Conservation (phyloP, 2,888 invertebrate genomes). For the Zonitis immaculata region DNA sequence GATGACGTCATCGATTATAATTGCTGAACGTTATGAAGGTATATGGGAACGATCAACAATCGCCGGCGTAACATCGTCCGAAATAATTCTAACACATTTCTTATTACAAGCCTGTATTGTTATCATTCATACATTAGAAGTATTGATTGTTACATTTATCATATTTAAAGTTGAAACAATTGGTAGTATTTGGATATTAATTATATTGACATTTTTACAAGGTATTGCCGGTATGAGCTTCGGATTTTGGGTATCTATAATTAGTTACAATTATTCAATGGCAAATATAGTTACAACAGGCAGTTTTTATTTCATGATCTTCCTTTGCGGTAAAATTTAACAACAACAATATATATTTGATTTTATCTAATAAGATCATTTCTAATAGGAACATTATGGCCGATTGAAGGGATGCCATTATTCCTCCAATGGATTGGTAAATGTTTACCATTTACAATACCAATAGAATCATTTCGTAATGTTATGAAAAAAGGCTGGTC, state of each 20-base stretch:
- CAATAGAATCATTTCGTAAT: slow-evolving; percentile 70
- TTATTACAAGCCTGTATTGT: slow-evolving; percentile 70
- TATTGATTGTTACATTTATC: slow-evolving; percentile 59
- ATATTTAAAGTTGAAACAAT: slow-evolving; percentile 59
- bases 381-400: slow-evolving; percentile 61
- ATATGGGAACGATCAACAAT: slow-evolving; percentile 83
- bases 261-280: slow-evolving; percentile 71
- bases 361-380: background rate
- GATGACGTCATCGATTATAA: slow-evolving; percentile 76
- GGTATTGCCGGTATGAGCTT: slow-evolving; percentile 78
- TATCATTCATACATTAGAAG: slow-evolving; percentile 50
- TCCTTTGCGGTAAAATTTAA: slow-evolving; percentile 70
- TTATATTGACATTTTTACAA: slow-evolving; percentile 62
- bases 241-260: slow-evolving; percentile 77
- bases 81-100: slow-evolving; percentile 79
- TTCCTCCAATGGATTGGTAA: slow-evolving; percentile 37
- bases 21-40: slow-evolving; percentile 75
- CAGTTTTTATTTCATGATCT: slow-evolving; percentile 83
- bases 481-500: slow-evolving; percentile 72
- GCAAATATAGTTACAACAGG: slow-evolving; percentile 84
- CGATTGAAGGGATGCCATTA: slow-evolving; percentile 62
- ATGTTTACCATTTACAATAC: slow-evolving; percentile 68
- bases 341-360: background rate
- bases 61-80: slow-evolving; percentile 75
- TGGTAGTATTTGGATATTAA: slow-evolving; percentile 59